Base-by-base conservation (phyloP, 2,113 vertebrate species). In the Antennarius striatus region DNA sequence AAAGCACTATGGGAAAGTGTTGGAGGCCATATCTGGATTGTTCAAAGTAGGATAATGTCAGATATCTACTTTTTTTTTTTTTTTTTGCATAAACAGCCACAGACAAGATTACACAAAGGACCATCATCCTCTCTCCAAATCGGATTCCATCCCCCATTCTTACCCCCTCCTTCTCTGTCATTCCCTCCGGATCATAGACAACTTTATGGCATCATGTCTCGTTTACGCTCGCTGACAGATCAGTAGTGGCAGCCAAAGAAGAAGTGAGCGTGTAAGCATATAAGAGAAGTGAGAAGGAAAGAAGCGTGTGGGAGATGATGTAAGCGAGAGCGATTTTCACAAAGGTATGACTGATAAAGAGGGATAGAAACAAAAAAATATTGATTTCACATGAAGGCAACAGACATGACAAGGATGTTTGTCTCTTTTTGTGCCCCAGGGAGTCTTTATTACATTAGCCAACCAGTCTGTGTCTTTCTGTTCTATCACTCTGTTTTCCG, bases 381-480 rank as follows among this genome's bases (percentile, higher is more conserved):
- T 14, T 29, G 55, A 76, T 59, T 22, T 63, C 68, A 66, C 32
- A 36, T 70, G 62, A 63, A 72, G 64, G 56, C 62, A 59, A 63
- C 62, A 72, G 77, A 86, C 77, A 61, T 69, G 59, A 52, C 55
- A 63, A 30, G 59, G 61, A 77, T 61, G 68, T 63, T 43, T 69
- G 60, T 76, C 68, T 76, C 56, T 76, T 54, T 48, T 64, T 58
- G 39, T 29, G 83, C 86, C 85, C 65, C 43, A 22, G 81, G 88
- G 81, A 68, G 58, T 12, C 72, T 83, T 84, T 82, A 88, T 90
- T 86, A 77, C 81, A 85, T 88, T 88, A 90, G 73, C 80, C 52
- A 51, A 71, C 15, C 67, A 79, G 79, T 36, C 61, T 39, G 22
- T 28, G 48, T 51, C 47, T 58, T 49, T 84, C 60, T 84, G 43